Conservation (phyloP, 2,888 invertebrate species). For the Xylocampa areola region DNA sequence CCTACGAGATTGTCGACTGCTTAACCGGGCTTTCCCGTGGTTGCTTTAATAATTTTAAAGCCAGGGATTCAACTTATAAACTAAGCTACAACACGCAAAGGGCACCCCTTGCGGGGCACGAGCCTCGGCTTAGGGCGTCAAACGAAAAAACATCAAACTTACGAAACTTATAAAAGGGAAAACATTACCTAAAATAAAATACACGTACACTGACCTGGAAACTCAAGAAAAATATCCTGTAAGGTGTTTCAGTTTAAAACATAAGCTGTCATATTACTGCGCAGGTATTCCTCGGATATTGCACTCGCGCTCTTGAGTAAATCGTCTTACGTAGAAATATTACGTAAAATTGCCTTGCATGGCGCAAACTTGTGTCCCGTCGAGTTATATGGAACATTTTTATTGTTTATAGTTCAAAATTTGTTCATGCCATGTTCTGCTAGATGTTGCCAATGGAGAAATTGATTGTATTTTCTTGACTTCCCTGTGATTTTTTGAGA, state of each 20-base stretch:
- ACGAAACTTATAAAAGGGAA: not conserved
- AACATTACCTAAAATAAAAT: not conserved
- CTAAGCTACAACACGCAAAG: too few species aligned
- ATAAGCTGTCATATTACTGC: slow-evolving; percentile 52
- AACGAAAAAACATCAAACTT: too few species aligned
- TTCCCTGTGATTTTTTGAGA: too few species aligned
- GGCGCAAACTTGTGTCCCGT: slow-evolving; percentile 35
- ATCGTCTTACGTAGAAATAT: slow-evolving; percentile 53
- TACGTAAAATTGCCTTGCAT: slow-evolving; percentile 40
- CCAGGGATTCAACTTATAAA: too few species aligned
- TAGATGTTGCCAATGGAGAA: too few species aligned
- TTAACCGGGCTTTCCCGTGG: too few species aligned
- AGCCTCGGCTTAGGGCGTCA: too few species aligned
- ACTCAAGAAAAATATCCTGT: slow-evolving; percentile 16
- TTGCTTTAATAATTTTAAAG: too few species aligned
- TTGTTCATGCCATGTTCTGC: too few species aligned
- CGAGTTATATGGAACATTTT: slow-evolving; percentile 7
- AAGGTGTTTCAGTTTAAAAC: slow-evolving; percentile 41
- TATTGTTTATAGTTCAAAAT: slow-evolving; percentile 8
- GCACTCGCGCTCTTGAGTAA: slow-evolving; percentile 46
- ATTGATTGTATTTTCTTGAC: too few species aligned
- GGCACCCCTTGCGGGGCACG: too few species aligned
- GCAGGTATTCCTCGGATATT: slow-evolving; percentile 46
- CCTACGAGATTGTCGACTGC: too few species aligned
- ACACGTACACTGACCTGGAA: slow-evolving; percentile 12